These are phyloP conservation scores for Cercopithecus neglectus DNA, from an alignment of 2,797 vertebrate species.

Conservation along the genomic window DNA sequence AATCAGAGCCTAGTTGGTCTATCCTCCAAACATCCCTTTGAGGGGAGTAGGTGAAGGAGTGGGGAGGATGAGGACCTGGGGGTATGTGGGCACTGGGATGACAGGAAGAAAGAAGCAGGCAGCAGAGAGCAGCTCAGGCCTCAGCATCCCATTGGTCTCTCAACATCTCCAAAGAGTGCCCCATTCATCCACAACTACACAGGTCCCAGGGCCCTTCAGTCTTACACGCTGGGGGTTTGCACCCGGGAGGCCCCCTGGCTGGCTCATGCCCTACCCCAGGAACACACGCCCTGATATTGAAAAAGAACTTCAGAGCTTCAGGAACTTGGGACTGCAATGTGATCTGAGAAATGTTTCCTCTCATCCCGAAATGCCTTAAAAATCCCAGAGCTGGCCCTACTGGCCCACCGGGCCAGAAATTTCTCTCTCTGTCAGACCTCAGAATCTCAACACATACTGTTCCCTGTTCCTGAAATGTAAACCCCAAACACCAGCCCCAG, in stretches of 20 bases:
- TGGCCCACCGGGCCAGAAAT: neutral
- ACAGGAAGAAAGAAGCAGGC: neutral
- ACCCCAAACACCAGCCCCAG: neutral
- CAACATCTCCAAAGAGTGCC: neutral
- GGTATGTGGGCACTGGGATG: neutral
- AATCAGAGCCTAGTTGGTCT: too few relatives aligned
- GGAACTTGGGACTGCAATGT: neutral
- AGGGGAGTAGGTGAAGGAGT: accelerated
- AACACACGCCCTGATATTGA: accelerated
- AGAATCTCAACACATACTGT: neutral
- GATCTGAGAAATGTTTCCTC: neutral
- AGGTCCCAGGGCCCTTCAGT: neutral
- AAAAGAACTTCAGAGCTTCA: neutral
- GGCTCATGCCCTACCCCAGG: neutral
- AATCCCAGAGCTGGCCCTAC: too few relatives aligned
- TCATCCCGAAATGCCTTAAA: too few relatives aligned
- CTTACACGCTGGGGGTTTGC: neutral
- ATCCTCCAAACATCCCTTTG: neutral
- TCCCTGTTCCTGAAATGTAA: neutral
- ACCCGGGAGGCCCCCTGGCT: neutral
- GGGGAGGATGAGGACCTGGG: accelerated
- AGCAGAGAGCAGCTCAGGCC: accelerated
- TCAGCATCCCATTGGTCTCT: neutral
- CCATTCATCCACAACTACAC: too few relatives aligned
- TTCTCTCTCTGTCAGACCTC: neutral